Conservation (phyloP, 2,113 vertebrate species). For the Bostrychus sinensis region DNA sequence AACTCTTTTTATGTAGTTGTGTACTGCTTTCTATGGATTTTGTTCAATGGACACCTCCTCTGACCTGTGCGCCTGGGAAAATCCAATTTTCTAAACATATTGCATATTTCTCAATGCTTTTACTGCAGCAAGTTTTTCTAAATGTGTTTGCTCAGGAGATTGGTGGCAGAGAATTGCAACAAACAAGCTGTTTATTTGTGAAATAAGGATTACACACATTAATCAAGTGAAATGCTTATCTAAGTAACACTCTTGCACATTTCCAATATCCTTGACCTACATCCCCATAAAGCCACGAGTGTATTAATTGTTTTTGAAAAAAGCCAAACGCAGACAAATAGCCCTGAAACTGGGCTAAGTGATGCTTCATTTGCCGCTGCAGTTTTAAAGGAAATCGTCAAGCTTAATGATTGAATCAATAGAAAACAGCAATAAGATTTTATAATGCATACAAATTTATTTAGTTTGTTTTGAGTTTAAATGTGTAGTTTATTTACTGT, state of each 20-base stretch:
- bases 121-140: neutral
- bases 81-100: constrained; percentile 18
- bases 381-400: too few species aligned
- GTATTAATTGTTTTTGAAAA: neutral
- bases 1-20: constrained; percentile 14
- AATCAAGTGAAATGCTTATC: neutral
- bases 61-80: constrained; percentile 15
- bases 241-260: neutral
- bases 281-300: neutral
- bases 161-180: neutral
- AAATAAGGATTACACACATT: neutral
- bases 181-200: neutral
- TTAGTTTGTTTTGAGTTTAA: too few species aligned
- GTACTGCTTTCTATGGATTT: constrained; percentile 11
- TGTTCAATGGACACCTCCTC: neutral
- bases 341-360: neutral
- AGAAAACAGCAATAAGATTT: too few species aligned
- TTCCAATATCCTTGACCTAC: neutral
- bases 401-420: too few species aligned
- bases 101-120: constrained; percentile 12
- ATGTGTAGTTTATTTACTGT: too few species aligned
- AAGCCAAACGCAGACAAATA: too few species aligned
- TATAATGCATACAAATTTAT: too few species aligned
- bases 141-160: neutral
- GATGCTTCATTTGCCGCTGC: neutral